phyloP scores from a whole-genome alignment of 92 coral and sea anemone species.

The Umimayanthus chanpuru region DNA sequence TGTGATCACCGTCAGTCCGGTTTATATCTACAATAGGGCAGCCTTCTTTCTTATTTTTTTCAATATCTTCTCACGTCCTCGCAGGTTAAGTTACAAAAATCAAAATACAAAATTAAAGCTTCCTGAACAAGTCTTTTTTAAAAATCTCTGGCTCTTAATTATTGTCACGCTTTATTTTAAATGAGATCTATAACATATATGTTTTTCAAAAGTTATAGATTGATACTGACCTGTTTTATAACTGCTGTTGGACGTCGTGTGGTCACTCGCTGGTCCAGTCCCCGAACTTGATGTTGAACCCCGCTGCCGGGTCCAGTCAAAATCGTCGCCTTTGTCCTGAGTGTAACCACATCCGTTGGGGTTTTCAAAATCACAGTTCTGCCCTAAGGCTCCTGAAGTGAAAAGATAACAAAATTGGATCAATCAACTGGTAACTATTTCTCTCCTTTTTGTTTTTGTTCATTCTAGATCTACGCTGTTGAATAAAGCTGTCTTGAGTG shows the following conservation, averaged over 20 bases:
- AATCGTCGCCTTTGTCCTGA: constrained; percentile 79
- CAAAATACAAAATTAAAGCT: too few relatives aligned
- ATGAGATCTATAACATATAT: too few relatives aligned
- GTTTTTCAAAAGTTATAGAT: not conserved
- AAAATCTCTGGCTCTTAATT: too few relatives aligned
- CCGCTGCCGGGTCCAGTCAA: constrained; percentile 82
- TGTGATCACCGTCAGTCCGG: too few relatives aligned
- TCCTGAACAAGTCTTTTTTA: too few relatives aligned
- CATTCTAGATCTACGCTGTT: too few relatives aligned
- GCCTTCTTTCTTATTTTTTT: too few relatives aligned
- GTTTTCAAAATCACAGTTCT: constrained; percentile 85
- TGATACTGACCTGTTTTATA: constrained; percentile 16
- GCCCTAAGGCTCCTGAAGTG: constrained; percentile 63
- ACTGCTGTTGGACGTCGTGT: not conserved
- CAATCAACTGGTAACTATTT: not conserved
- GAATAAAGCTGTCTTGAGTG: too few relatives aligned
- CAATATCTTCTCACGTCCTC: too few relatives aligned
- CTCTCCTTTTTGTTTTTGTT: not conserved
- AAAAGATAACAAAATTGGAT: not conserved
- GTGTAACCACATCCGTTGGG: constrained; percentile 72
- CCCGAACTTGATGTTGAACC: constrained; percentile 39
- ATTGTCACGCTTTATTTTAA: not conserved
- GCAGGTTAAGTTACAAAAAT: too few relatives aligned
- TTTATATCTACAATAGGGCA: too few relatives aligned
- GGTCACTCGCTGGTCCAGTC: constrained; percentile 80